These are phyloP conservation scores for Staurois parvus DNA, from an alignment of 2,797 vertebrate genomes.

Conservation along the genomic window DNA sequence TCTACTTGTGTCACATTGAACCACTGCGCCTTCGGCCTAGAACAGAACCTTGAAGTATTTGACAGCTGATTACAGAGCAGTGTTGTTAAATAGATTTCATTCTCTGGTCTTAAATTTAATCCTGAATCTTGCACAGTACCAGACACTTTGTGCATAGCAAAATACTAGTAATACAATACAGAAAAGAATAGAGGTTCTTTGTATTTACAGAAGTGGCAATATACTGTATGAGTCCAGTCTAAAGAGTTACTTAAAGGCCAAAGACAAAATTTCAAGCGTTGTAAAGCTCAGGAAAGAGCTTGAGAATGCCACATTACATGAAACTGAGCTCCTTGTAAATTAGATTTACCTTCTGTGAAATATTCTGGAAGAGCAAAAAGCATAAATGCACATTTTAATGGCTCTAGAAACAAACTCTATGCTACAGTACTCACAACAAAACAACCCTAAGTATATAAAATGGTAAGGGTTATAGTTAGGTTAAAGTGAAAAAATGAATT, in stretches of 20 bases:
- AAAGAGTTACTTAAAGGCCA: background rate
- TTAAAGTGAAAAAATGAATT: too few species aligned
- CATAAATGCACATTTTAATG: too few species aligned
- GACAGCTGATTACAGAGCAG: background rate
- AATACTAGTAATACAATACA: background rate
- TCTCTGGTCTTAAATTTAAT: background rate
- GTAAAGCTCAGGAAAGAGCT: background rate
- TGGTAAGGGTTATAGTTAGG: too few species aligned
- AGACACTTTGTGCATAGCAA: background rate
- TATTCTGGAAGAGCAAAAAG: too few species aligned
- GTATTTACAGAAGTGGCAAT: background rate
- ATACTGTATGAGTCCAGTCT: background rate
- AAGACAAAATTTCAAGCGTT: background rate
- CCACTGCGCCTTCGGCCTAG: background rate
- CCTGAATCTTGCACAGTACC: background rate
- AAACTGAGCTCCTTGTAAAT: too few species aligned
- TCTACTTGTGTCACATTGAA: slow-evolving; percentile 21
- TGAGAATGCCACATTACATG: too few species aligned
- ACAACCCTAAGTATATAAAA: too few species aligned
- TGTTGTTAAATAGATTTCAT: background rate
- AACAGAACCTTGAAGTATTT: background rate
- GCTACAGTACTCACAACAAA: too few species aligned
- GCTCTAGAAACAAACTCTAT: too few species aligned
- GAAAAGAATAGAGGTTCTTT: background rate
- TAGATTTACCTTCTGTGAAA: too few species aligned